Conservation (phyloP, 2,888 invertebrate species). For the Meteorus colon region DNA sequence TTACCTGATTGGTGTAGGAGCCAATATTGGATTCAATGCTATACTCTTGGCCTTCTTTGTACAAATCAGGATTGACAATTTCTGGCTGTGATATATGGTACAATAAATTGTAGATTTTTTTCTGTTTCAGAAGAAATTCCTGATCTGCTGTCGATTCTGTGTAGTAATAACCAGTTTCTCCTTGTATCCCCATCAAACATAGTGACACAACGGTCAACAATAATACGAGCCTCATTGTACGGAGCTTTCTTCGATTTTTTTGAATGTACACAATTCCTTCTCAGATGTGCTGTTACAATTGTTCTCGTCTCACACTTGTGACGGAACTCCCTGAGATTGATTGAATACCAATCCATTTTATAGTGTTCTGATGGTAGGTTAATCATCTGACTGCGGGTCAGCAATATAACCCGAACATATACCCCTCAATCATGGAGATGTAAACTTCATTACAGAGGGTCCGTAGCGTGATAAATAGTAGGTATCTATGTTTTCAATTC, state of each 20-base stretch:
- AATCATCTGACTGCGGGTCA: constrained; percentile 43
- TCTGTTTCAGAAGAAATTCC: constrained; percentile 64
- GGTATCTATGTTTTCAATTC: neutral
- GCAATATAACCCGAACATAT: constrained; percentile 28
- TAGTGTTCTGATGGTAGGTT: constrained; percentile 29
- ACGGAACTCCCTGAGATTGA: constrained; percentile 17
- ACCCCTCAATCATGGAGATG: neutral
- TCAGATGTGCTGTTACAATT: neutral
- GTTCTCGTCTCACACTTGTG: constrained; percentile 15
- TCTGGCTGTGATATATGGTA: constrained; percentile 62
- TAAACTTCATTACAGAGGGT: neutral
- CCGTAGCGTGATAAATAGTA: neutral
- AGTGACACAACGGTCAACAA: constrained; percentile 61
- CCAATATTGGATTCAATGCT: constrained; percentile 59
- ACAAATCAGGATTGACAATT: constrained; percentile 56
- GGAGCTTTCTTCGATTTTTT: neutral
- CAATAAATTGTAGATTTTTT: constrained; percentile 63
- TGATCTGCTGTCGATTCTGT: constrained; percentile 59
- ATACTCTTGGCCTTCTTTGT: constrained; percentile 60
- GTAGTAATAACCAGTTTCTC: constrained; percentile 52
- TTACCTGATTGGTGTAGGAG: constrained; percentile 62
- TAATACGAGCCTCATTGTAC: constrained; percentile 55
- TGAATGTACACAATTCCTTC: neutral
- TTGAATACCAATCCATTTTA: constrained; percentile 30
- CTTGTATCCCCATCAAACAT: constrained; percentile 46